Conservation (phyloP, 1,140 invertebrate genomes). For the Bombus pascuorum region DNA sequence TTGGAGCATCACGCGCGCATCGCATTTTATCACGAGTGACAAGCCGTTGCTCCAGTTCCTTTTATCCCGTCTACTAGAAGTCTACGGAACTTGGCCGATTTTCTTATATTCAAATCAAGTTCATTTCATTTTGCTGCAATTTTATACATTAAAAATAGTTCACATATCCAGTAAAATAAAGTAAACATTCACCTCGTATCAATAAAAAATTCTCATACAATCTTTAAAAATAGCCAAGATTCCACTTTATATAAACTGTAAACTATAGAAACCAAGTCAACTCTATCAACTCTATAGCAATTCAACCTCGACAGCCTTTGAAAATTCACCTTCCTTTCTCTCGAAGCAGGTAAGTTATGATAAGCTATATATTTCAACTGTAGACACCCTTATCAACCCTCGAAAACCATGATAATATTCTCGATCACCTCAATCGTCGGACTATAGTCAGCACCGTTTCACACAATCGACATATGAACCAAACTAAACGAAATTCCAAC, state of each 20-base stretch:
- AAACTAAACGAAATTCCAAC: neutral
- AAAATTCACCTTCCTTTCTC: slow-evolving; percentile 29
- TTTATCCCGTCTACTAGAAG: slow-evolving; percentile 3
- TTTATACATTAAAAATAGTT: no score
- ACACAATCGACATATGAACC: neutral
- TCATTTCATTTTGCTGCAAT: no score
- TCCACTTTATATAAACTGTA: neutral
- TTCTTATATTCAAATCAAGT: neutral
- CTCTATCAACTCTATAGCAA: neutral
- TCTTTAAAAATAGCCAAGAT: neutral
- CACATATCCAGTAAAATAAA: no score
- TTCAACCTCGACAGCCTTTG: slow-evolving; percentile 3
- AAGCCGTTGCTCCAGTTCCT: neutral
- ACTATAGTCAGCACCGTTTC: neutral
- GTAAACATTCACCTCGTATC: no score
- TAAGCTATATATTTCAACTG: neutral
- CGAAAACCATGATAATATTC: neutral
- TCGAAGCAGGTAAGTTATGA: slow-evolving; percentile 33
- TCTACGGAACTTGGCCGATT: neutral
- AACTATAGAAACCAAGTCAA: no score
- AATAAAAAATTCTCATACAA: neutral
- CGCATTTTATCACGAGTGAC: slow-evolving; percentile 52
- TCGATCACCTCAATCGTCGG: no score
- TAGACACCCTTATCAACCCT: neutral
- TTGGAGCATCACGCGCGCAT: slow-evolving; percentile 53